Evolutionary conservation across 2,113 vertebrate genomes (phyloP), one percentile per base, ranked within the genome.

Genomic region (Misgurnus anguillicaudatus): DNA sequence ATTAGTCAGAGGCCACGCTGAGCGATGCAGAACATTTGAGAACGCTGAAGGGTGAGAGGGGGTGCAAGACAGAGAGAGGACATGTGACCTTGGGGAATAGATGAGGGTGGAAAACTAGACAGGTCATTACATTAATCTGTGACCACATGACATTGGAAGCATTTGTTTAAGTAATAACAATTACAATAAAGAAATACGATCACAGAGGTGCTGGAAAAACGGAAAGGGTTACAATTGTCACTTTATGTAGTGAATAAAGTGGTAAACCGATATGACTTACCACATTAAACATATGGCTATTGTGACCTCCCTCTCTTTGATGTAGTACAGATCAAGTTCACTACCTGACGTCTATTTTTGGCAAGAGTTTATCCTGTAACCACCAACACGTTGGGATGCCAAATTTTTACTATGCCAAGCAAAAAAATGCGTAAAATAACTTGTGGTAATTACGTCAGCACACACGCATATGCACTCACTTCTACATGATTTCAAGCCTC

Each of bases 11-110:
- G 95, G 95, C 92, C 92, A 91, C 82, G 89, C 87, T 90, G 94
- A 94, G 93, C 94, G 94, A 90, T 85, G 75, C 66, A 86, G 92
- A 95, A 95, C 93, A 97, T 96, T 93, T 95, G 95, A 97, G 95
- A 97, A 94, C 90, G 91, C 94, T 95, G 93, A 95, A 94, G 78
- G 19, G 6, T 19, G 62, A 63, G 48, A 79, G 75, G 72, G 61
- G 77, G 79, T 69, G 63, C 41, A 53, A 71, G 66, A 76, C 51
- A 80, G 41, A 63, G 63, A 67, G 75, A 90, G 94, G 92, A 93
- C 91, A 93, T 91, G 90, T 91, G 89, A 92, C 91, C 91, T 92
- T 92, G 85, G 90, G 75, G 62, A 77, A 89, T 84, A 84, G 88
- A 92, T 91, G 90, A 92, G 91, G 31, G 91, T 92, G 91, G 91